Conservation (phyloP, 2,113 vertebrate species). For the Bubalus kerabau region DNA sequence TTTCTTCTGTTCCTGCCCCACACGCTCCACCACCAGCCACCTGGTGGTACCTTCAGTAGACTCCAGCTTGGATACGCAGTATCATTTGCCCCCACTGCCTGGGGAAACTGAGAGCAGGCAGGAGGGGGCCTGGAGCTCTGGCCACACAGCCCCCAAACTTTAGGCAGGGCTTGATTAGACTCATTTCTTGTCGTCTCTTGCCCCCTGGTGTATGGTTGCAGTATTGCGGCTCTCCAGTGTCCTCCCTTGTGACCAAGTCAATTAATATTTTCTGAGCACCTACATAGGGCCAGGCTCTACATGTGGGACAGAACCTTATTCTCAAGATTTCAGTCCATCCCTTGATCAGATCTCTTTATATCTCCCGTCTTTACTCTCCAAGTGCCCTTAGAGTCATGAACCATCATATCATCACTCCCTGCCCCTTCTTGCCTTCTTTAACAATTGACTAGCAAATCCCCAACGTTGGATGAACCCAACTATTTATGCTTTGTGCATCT, state of each 20-base stretch:
- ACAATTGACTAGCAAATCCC: neutral
- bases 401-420: neutral
- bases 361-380: neutral
- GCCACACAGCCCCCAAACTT: neutral
- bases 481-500: neutral
- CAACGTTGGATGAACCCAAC: neutral
- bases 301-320: neutral
- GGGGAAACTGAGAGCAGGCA: neutral
- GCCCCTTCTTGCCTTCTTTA: neutral
- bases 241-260: neutral
- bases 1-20: neutral
- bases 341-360: neutral
- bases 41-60: neutral
- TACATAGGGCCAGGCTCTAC: neutral
- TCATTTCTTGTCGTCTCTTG: constrained; percentile 39
- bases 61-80: neutral
- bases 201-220: neutral
- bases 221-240: neutral
- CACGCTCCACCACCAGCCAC: neutral
- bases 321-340: neutral
- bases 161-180: neutral
- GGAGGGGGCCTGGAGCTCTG: neutral
- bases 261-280: neutral
- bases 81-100: neutral
- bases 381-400: neutral